A percentile compares a stretch with the other conserved stretches of the same genome.
phyloP scores from a whole-genome alignment of 92 coral and sea anemone species.

The Umimayanthus chanpuru region DNA sequence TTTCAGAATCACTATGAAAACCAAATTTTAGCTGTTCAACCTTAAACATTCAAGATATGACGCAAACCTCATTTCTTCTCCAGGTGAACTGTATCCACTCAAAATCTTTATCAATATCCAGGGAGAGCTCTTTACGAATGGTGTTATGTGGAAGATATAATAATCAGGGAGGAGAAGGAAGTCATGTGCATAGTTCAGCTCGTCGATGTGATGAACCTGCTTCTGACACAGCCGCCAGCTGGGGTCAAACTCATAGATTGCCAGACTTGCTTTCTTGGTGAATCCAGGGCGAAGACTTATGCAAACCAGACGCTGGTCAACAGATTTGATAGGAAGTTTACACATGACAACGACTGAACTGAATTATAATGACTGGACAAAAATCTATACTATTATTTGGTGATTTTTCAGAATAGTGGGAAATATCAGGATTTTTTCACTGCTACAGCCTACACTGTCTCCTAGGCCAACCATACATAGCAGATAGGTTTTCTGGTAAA shows the following conservation, averaged over 20 bases:
- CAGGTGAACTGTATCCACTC: constrained; percentile 67
- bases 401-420: too few relatives aligned
- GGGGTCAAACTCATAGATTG: constrained; percentile 72
- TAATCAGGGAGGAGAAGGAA: constrained; percentile 79
- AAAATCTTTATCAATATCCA: constrained; percentile 58
- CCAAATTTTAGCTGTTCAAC: neutral
- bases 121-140: constrained; percentile 71
- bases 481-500: too few relatives aligned
- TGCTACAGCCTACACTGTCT: too few relatives aligned
- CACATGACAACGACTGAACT: too few relatives aligned
- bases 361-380: too few relatives aligned
- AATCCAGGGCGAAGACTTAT: constrained; percentile 78
- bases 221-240: constrained; percentile 71
- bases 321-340: constrained; percentile 18
- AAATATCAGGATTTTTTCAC: too few relatives aligned
- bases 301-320: constrained; percentile 71
- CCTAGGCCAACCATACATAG: too few relatives aligned
- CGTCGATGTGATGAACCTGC: constrained; percentile 73
- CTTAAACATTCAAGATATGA: neutral
- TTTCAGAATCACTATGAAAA: too few relatives aligned
- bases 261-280: constrained; percentile 58
- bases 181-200: constrained; percentile 82
- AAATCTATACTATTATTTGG: too few relatives aligned
- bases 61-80: constrained; percentile 66
- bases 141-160: constrained; percentile 83